Conservation (phyloP, 2,113 vertebrate genomes). For the Chionodraco myersi region DNA sequence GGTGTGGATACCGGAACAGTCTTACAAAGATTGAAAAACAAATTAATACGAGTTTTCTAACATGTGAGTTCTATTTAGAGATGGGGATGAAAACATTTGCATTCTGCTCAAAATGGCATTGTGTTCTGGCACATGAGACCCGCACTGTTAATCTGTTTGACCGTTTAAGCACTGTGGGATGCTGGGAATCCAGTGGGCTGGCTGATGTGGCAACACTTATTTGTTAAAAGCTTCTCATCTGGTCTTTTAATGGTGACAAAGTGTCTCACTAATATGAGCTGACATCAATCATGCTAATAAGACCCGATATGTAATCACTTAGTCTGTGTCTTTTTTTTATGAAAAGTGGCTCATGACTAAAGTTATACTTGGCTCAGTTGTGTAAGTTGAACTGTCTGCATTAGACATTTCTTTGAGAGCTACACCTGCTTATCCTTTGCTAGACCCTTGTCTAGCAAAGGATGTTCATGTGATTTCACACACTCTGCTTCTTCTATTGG, state of each 20-base stretch:
- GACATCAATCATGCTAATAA: slow-evolving; percentile 48
- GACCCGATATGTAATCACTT: slow-evolving; percentile 30
- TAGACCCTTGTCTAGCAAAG: background rate
- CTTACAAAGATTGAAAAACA: slow-evolving; percentile 11
- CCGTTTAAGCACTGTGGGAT: slow-evolving; percentile 9
- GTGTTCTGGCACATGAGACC: slow-evolving; percentile 1
- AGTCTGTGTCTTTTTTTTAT: background rate
- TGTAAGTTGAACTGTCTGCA: background rate
- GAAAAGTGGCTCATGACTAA: background rate
- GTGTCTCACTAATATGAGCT: slow-evolving; percentile 25
- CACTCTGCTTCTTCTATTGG: background rate
- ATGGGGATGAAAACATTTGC: slow-evolving; percentile 16
- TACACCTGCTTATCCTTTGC: background rate
- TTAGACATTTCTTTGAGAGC: background rate
- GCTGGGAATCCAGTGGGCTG: slow-evolving; percentile 22
- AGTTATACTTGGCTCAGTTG: background rate
- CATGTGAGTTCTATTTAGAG: background rate
- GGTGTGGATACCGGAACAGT: background rate
- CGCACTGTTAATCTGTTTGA: slow-evolving; percentile 13
- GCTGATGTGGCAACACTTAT: slow-evolving; percentile 40
- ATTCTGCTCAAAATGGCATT: background rate
- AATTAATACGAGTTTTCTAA: background rate
- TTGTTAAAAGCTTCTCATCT: slow-evolving; percentile 47
- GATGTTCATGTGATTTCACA: background rate
- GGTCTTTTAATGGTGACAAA: slow-evolving; percentile 20